A percentile compares a stretch with the other conserved stretches of the same genome.
phyloP scores from a whole-genome alignment of 2,888 invertebrate species.

The Andrena fulva region DNA sequence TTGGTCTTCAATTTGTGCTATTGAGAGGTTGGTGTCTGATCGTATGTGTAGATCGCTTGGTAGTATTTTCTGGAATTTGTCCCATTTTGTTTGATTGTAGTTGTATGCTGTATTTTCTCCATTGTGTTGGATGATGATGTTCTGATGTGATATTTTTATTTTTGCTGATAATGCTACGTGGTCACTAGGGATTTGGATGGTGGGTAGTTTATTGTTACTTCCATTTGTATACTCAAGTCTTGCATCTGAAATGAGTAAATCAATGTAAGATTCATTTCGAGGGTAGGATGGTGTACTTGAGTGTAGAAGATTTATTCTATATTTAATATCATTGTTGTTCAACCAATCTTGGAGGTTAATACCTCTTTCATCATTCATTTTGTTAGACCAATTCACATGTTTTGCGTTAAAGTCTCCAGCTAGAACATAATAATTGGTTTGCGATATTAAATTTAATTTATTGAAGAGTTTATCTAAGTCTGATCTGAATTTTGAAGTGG shows the following conservation, averaged over 20 bases:
- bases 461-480: neutral
- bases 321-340: conserved; percentile 4
- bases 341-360: neutral
- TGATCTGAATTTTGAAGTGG: neutral
- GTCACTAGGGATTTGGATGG: neutral
- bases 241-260: neutral
- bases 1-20: neutral
- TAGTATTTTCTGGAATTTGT: neutral
- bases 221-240: neutral
- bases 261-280: neutral
- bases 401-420: conserved; percentile 10
- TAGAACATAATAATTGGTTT: neutral
- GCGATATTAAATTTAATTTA: neutral
- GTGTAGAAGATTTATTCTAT: neutral
- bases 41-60: neutral
- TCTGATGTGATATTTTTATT: neutral
- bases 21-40: neutral
- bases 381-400: neutral
- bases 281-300: neutral
- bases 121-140: neutral
- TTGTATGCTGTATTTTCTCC: neutral
- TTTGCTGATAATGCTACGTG: neutral
- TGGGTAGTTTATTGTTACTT: neutral
- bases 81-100: neutral
- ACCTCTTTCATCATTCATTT: conserved; percentile 5